Percentiles rank a stretch among this genome's conserved stretches.
phyloP scores from a whole-genome alignment of 1,140 invertebrate species.

The Drosophila ficusphila region DNA sequence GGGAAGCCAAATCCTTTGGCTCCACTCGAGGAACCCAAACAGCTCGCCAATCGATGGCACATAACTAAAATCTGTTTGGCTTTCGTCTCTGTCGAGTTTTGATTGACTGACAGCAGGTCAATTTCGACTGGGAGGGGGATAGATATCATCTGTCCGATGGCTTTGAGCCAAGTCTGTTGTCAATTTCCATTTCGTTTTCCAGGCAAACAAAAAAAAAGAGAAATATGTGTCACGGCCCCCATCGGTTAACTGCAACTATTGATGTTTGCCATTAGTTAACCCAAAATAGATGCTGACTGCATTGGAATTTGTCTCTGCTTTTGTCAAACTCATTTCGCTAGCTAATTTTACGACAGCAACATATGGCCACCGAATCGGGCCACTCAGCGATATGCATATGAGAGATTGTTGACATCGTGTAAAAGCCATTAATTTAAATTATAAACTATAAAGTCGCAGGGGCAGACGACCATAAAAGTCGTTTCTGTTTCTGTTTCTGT shows the following conservation, averaged over 20 bases:
- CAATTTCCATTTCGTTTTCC: constrained; percentile 47
- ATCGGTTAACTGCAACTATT: constrained; percentile 25
- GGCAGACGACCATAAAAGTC: constrained; percentile 59
- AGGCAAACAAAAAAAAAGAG: constrained; percentile 27
- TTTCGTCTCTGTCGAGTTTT: constrained; percentile 19
- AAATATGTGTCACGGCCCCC: constrained; percentile 63
- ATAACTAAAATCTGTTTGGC: constrained; percentile 31
- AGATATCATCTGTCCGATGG: background rate
- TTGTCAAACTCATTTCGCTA: constrained; percentile 50
- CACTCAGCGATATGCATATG: constrained; percentile 35
- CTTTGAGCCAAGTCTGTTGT: constrained; percentile 44
- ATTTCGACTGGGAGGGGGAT: background rate
- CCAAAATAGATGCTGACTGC: constrained; percentile 55
- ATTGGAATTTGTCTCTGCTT: constrained; percentile 31
- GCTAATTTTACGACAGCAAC: constrained; percentile 70
- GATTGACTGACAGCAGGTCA: constrained; percentile 35
- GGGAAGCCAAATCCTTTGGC: constrained; percentile 24
- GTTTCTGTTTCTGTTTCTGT: constrained; percentile 34
- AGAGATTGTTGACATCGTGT: constrained; percentile 49
- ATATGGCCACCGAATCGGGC: constrained; percentile 65
- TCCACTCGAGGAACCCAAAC: constrained; percentile 10
- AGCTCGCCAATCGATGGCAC: constrained; percentile 27
- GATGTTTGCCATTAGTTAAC: constrained; percentile 36
- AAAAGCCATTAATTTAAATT: constrained; percentile 81
- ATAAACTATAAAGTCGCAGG: constrained; percentile 68